These are phyloP conservation scores for Sceliomorpha sp. DNA, from an alignment of 2,888 invertebrate genomes.

Conservation along the genomic window DNA sequence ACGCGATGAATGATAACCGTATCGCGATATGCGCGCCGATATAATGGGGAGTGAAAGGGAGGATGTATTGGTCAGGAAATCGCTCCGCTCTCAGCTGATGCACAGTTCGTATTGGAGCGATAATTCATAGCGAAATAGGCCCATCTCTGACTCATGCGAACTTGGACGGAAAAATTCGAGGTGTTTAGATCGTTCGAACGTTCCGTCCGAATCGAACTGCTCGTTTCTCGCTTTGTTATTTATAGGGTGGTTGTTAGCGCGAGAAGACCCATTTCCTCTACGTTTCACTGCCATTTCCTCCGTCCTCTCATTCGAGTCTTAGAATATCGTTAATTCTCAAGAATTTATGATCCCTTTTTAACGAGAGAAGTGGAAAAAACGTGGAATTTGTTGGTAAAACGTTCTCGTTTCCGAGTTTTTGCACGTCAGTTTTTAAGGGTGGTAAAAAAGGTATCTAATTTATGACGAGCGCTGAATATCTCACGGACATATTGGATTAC, in stretches of 20 bases:
- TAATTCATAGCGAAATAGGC: constrained; percentile 48
- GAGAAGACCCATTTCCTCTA: no score
- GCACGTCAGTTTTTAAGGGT: constrained; percentile 14
- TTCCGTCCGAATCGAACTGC: no score
- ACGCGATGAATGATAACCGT: constrained; percentile 76
- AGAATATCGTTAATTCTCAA: no score
- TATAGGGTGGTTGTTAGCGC: no score
- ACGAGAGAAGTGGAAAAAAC: no score
- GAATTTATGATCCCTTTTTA: no score
- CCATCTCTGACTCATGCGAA: constrained; percentile 26
- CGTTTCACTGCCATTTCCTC: no score
- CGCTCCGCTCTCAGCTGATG: constrained; percentile 33
- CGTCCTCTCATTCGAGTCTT: no score
- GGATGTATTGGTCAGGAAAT: constrained; percentile 58
- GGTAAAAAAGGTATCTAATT: constrained; percentile 25
- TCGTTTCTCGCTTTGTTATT: no score
- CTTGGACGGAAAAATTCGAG: constrained; percentile 25
- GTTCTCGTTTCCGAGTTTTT: no score
- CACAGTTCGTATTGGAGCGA: constrained; percentile 51
- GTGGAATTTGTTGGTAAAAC: no score
- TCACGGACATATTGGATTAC: constrained; percentile 57
- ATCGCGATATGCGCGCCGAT: constrained; percentile 71
- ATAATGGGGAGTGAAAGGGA: constrained; percentile 67
- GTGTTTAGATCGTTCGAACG: constrained; percentile 9
- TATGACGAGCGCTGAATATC: constrained; percentile 27